A percentile compares a stretch with the other conserved stretches of the same genome.
Conservation (phyloP, 2,113 vertebrate species). For the Sander vitreus region DNA sequence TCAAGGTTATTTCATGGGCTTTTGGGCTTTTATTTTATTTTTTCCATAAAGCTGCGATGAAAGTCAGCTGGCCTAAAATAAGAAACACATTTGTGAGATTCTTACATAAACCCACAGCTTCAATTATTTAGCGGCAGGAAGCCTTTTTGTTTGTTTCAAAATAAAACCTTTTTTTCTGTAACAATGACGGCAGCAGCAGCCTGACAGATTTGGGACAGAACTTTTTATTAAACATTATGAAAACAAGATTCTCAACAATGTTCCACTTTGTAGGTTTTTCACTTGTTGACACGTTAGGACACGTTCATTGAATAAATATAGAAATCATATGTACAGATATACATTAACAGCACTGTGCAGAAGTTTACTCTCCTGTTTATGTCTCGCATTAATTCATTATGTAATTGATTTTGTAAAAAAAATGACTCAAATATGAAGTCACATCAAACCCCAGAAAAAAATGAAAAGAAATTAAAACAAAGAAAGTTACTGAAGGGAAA, state of each 20-base stretch:
- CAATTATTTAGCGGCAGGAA: conserved; percentile 34
- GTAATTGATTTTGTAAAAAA: conserved; percentile 11
- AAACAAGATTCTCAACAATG: conserved; percentile 86
- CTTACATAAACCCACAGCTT: neutral
- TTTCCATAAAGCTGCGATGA: too few relatives aligned
- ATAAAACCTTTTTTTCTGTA: neutral
- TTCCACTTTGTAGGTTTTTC: conserved; percentile 79
- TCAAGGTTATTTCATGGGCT: neutral
- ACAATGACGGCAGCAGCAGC: conserved; percentile 46
- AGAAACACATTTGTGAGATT: neutral
- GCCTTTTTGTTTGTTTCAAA: neutral
- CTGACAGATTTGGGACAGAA: conserved; percentile 77
- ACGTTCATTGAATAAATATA: conserved; percentile 86
- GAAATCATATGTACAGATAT: conserved; percentile 87
- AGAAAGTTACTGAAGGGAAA: neutral
- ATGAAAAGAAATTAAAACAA: conserved; percentile 11
- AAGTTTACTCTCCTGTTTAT: conserved; percentile 43
- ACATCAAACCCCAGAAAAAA: neutral
- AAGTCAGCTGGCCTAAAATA: conserved; percentile 1
- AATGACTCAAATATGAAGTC: neutral
- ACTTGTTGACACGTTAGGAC: conserved; percentile 82
- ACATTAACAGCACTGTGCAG: conserved; percentile 80
- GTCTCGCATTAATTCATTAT: neutral
- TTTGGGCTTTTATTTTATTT: neutral
- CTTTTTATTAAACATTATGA: conserved; percentile 90